Conservation (phyloP, 2,888 invertebrate species). For the Acrocera orbiculus region DNA sequence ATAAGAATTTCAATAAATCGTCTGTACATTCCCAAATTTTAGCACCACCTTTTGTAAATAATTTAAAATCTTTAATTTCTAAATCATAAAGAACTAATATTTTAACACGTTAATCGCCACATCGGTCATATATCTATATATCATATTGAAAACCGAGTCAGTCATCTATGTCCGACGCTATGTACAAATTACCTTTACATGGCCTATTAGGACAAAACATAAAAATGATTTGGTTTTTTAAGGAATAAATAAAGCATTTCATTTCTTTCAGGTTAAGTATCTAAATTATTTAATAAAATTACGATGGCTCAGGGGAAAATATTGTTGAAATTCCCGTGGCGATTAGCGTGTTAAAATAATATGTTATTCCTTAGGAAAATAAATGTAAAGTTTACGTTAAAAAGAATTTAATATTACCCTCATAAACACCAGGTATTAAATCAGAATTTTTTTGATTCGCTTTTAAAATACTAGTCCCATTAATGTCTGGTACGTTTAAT, state of each 20-base stretch:
- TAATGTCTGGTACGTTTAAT: no score
- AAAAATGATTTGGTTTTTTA: no score
- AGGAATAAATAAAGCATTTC: background rate
- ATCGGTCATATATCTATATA: no score
- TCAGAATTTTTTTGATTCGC: slow-evolving; percentile 52
- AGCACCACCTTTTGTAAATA: slow-evolving; percentile 53
- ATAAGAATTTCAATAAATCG: slow-evolving; percentile 55
- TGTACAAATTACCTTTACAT: no score
- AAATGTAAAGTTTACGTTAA: background rate
- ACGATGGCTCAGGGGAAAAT: no score
- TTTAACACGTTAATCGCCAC: no score
- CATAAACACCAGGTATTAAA: slow-evolving; percentile 57
- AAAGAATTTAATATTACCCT: slow-evolving; percentile 36
- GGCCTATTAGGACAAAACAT: no score
- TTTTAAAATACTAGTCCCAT: slow-evolving; percentile 25
- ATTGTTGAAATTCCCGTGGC: no score
- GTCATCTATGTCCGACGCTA: no score
- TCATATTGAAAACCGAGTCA: no score
- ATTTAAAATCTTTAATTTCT: background rate
- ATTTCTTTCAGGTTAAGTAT: no score
- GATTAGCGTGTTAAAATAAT: background rate
- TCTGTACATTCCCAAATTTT: slow-evolving; percentile 92
- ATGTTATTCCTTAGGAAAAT: background rate
- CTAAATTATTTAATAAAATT: no score
- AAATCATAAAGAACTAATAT: background rate